These are phyloP conservation scores for Ia io DNA, from an alignment of 2,113 vertebrate genomes.

Conservation along the genomic window DNA sequence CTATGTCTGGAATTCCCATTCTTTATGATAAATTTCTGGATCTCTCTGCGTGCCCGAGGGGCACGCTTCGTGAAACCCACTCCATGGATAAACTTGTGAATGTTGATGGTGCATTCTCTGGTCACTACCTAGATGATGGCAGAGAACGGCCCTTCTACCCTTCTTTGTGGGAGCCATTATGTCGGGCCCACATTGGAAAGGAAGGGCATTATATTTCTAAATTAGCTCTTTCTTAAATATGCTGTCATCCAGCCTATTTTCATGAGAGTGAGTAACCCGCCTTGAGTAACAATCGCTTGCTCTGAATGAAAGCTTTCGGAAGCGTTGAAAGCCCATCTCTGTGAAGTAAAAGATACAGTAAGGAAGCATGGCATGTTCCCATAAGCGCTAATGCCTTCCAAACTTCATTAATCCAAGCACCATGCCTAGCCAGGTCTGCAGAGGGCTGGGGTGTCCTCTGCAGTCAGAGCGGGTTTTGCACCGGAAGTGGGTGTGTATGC, in stretches of 20 bases:
- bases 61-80: neutral
- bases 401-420: neutral
- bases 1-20: neutral
- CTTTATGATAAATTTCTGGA: neutral
- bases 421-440: neutral
- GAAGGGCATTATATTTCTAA: neutral
- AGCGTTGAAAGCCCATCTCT: neutral
- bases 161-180: neutral
- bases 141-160: neutral
- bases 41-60: neutral
- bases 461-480: neutral
- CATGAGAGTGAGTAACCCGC: neutral
- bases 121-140: neutral
- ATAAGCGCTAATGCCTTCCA: neutral
- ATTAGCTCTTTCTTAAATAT: neutral
- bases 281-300: neutral
- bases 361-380: neutral
- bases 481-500: neutral
- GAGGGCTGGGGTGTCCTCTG: neutral
- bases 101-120: neutral
- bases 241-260: neutral
- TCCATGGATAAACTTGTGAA: neutral
- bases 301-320: neutral
- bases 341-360: neutral
- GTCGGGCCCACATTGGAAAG: neutral